Conservation (phyloP, 2,113 vertebrate genomes). For the Anolis sagrei region DNA sequence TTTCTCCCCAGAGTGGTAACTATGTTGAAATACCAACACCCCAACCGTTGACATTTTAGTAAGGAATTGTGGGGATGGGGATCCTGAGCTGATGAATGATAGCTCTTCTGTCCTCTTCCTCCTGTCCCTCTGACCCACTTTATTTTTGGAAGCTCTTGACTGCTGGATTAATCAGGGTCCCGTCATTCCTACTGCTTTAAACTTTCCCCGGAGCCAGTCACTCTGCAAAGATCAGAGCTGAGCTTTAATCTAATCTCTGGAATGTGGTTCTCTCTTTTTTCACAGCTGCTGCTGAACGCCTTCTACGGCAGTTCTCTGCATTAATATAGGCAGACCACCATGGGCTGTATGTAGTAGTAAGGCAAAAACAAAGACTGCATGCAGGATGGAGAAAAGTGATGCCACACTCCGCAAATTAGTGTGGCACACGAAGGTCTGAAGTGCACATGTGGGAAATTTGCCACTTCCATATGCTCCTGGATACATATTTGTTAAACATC, state of each 20-base stretch:
- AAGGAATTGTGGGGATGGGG: slow-evolving; percentile 49
- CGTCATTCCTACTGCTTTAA: slow-evolving; percentile 44
- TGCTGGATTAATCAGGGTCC: slow-evolving; percentile 51
- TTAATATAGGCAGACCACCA: background rate
- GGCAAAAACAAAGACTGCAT: slow-evolving; percentile 21
- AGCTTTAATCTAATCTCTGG: slow-evolving; percentile 77
- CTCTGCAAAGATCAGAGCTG: slow-evolving; percentile 10
- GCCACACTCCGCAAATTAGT: background rate
- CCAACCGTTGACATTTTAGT: slow-evolving; percentile 67
- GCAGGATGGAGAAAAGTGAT: background rate
- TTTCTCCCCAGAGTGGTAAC: slow-evolving; percentile 39
- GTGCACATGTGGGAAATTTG: background rate
- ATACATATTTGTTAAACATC: background rate
- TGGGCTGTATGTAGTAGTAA: background rate
- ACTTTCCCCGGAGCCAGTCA: slow-evolving; percentile 40
- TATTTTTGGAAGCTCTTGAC: slow-evolving; percentile 73
- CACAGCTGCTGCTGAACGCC: slow-evolving; percentile 68
- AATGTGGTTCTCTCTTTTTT: slow-evolving; percentile 55
- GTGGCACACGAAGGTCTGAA: background rate
- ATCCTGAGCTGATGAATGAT: slow-evolving; percentile 66
- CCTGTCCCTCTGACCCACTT: slow-evolving; percentile 53
- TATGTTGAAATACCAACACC: slow-evolving; percentile 51
- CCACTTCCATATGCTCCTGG: background rate
- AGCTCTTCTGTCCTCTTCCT: slow-evolving; percentile 57
- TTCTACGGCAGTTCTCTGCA: slow-evolving; percentile 61